Percentiles rank a stretch among this genome's conserved stretches.
Evolutionary conservation across 2,113 vertebrate genomes (phyloP).

Genomic region (Pandion haliaetus): DNA sequence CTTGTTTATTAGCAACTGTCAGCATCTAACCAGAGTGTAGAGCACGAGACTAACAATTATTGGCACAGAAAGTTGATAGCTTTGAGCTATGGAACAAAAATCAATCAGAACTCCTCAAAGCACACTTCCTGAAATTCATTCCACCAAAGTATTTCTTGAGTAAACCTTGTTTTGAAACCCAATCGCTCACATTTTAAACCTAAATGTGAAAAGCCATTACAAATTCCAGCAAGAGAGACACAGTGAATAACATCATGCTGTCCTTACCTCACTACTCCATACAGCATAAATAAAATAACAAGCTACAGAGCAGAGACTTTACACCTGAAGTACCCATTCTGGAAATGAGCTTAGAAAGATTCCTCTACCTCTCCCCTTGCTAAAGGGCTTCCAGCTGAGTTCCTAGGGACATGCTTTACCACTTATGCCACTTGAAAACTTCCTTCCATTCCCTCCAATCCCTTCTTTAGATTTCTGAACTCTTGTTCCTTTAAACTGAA

Average conservation of each 20-base stretch:
- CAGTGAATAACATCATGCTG: rapidly evolving
- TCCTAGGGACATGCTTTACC: not conserved
- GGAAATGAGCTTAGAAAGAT: not conserved
- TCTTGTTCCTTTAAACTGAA: not conserved
- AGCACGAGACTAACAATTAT: not conserved
- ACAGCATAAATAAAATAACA: too few relatives aligned
- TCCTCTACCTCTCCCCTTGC: not conserved
- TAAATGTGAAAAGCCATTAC: not conserved
- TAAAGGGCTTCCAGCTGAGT: not conserved
- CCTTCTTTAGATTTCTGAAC: not conserved
- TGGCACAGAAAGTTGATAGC: not conserved
- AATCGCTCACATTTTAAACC: not conserved
- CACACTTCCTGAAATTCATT: not conserved
- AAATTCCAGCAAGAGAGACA: not conserved
- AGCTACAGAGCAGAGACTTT: not conserved
- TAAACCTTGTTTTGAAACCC: not conserved
- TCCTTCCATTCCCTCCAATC: not conserved
- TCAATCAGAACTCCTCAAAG: not conserved
- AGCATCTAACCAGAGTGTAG: not conserved
- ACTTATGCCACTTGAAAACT: not conserved
- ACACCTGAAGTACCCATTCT: not conserved
- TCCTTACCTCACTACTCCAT: not conserved
- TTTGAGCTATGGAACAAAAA: not conserved
- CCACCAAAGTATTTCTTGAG: not conserved
- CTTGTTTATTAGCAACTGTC: not conserved